Base-by-base conservation (phyloP, 2,113 vertebrate genomes). In the Zeus faber region DNA sequence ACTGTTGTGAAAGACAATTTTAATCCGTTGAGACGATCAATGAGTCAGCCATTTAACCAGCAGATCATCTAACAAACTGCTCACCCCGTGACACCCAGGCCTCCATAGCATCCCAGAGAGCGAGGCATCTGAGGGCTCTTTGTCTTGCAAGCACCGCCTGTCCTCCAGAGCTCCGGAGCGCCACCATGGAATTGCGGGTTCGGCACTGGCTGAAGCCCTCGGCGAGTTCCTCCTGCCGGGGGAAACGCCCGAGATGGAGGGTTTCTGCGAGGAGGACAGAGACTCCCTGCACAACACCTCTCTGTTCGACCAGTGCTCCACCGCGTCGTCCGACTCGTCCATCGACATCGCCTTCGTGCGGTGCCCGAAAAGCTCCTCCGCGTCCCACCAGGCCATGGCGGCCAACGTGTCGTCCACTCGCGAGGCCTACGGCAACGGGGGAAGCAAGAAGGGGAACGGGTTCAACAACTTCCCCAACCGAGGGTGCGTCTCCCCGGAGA, bases 321-420 rank as follows among this genome's bases (percentile, higher is more conserved):
- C 90, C 2, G 95, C 90, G 0, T 94, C 96, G 2, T 98, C 95
- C 0, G 93, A 97, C 59, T 98, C 95, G 69, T 98, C 95, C 76
- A 88, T 97, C 29, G 96, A 98, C 77, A 96, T 98, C 40, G 94
- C 94, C 66, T 98, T 98, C 44, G 90, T 96, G 29, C 87, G 71
- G 65, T 91, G 91, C 65, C 92, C 93, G 0, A 91, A 92, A 64
- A 91, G 83, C 64, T 69, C 75, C 0, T 17, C 49, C 0, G 62
- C n/a, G 0, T 48, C 74, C 0, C 93, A 91, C 76, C 89, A 89
- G 0, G 74, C 86, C n/a, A 87, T 91, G 47, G 88, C 90, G 1
- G 50, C 55, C 0, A 78, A 71, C 2, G 60, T 70, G n/a, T 55
- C 61, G 0, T 54, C 62, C 1, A n/a, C 54, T 16, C 55, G 65